These are phyloP conservation scores for Gambelia wislizenii DNA, from an alignment of 2,797 vertebrate genomes.

Conservation along the genomic window DNA sequence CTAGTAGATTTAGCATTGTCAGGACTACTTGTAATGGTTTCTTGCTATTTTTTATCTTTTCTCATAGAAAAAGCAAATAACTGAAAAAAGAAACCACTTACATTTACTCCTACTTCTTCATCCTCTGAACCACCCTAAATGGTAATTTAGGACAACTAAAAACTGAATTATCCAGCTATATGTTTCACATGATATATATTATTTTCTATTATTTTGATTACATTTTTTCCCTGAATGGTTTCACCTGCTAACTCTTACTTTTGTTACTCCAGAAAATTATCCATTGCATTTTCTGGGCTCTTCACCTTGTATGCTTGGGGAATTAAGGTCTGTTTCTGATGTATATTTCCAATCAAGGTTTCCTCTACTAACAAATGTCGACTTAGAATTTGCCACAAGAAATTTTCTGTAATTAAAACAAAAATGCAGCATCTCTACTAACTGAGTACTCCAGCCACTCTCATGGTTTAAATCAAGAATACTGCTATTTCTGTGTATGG, in stretches of 20 bases:
- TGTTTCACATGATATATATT: neutral
- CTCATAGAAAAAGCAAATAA: neutral
- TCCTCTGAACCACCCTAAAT: neutral
- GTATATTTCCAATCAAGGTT: constrained; percentile 3
- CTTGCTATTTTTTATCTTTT: neutral
- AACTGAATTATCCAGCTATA: neutral
- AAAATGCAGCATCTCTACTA: constrained; percentile 17
- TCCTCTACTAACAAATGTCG: neutral
- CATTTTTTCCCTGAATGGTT: neutral
- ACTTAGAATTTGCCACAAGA: neutral
- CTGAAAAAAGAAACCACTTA: neutral
- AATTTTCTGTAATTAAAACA: neutral
- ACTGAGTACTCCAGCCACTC: neutral
- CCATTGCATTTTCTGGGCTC: neutral
- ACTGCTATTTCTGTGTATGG: neutral
- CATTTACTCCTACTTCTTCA: neutral
- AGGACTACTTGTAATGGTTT: neutral
- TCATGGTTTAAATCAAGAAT: neutral
- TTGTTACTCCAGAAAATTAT: neutral
- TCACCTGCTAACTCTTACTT: neutral
- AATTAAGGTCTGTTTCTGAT: neutral
- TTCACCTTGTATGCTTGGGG: neutral
- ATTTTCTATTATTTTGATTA: neutral
- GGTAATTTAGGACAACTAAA: neutral
- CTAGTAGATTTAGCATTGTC: neutral